Conservation (phyloP, 2,888 invertebrate genomes). For the Orthosia cruda region DNA sequence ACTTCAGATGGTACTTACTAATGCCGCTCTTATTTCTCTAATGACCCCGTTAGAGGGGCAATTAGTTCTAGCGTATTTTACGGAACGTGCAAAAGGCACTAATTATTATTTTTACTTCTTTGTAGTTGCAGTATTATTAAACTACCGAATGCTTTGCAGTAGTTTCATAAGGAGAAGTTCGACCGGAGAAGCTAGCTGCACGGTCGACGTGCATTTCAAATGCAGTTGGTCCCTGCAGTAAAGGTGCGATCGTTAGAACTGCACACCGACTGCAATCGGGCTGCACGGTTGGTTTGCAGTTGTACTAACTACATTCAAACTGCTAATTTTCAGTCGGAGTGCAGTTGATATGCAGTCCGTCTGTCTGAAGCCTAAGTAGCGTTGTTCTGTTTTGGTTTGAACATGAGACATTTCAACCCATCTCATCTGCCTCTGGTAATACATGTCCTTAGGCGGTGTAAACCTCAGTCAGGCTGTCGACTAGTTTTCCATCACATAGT, state of each 20-base stretch:
- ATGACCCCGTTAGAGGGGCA: slow-evolving; percentile 28
- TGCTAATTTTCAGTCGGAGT: too few relatives aligned
- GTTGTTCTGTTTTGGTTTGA: neutral
- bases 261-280: too few relatives aligned
- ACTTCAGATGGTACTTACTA: slow-evolving; percentile 13
- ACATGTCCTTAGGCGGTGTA: neutral
- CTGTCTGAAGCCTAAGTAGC: neutral
- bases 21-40: slow-evolving; percentile 20
- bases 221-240: too few relatives aligned
- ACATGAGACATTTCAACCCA: neutral
- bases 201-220: too few relatives aligned
- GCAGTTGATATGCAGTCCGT: too few relatives aligned
- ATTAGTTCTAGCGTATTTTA: slow-evolving; percentile 24
- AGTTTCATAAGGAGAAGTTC: neutral
- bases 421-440: too few relatives aligned
- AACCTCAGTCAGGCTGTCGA: neutral
- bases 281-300: too few relatives aligned
- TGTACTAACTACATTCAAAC: too few relatives aligned
- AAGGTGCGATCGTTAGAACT: too few relatives aligned
- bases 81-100: slow-evolving; percentile 2
- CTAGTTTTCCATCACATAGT: neutral
- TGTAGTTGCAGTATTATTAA: neutral
- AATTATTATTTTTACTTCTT: neutral
- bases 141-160: neutral
- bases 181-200: too few relatives aligned